These are phyloP conservation scores for Caranx melampygus DNA, from an alignment of 2,113 vertebrate genomes.

Conservation along the genomic window DNA sequence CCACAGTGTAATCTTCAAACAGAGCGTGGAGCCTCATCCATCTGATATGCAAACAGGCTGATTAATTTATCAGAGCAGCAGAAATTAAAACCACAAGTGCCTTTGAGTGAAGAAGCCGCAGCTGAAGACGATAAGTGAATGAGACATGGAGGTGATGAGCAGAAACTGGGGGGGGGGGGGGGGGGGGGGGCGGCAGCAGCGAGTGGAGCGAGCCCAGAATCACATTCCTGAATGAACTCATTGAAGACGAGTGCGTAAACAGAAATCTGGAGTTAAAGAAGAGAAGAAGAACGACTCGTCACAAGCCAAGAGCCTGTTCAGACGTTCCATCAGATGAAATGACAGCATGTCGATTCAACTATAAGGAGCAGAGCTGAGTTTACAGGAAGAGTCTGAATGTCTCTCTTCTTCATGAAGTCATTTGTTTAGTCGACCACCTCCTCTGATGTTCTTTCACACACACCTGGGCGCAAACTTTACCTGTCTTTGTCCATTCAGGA, in stretches of 20 bases:
- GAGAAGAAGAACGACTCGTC: neutral
- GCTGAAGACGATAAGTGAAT: neutral
- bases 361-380: too few species aligned
- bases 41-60: neutral
- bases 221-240: neutral
- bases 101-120: neutral
- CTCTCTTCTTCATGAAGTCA: too few species aligned
- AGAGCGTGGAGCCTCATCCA: neutral
- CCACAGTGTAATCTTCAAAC: conserved; percentile 28
- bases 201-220: neutral
- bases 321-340: too few species aligned
- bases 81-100: neutral
- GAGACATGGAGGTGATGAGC: neutral
- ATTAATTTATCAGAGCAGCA: conserved; percentile 1
- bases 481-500: too few species aligned
- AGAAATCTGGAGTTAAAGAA: neutral
- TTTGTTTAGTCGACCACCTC: too few species aligned
- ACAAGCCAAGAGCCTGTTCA: too few species aligned
- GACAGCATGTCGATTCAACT: too few species aligned
- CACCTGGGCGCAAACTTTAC: too few species aligned
- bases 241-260: neutral
- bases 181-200: neutral
- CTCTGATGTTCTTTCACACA: too few species aligned
- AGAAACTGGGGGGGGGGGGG: neutral
- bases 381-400: too few species aligned